phyloP scores from a whole-genome alignment of 2,888 invertebrate genomes.

The Capitulum mitella region DNA sequence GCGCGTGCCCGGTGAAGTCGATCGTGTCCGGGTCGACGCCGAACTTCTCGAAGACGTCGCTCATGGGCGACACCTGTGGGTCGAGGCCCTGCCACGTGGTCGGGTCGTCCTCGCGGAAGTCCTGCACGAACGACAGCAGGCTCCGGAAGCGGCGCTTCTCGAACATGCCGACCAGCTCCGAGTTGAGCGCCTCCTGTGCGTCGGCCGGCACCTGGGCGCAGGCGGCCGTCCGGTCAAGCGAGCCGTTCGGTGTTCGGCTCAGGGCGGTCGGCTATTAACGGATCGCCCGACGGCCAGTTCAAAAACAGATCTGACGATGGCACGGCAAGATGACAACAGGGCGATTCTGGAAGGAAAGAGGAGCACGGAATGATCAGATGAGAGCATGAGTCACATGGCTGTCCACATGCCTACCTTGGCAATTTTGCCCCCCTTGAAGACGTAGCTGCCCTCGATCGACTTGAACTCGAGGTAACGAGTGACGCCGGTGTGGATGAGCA shows the following conservation, averaged over 20 bases:
- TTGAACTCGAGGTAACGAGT: slow-evolving; percentile 98
- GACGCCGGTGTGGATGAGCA: slow-evolving; percentile 96
- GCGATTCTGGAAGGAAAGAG: no score
- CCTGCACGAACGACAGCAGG: slow-evolving; percentile 91
- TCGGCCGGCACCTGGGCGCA: slow-evolving; percentile 69
- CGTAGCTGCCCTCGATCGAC: slow-evolving; percentile 96
- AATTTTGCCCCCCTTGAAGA: slow-evolving; percentile 95
- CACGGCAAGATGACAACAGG: no score
- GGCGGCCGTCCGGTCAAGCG: no score
- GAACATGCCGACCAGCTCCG: slow-evolving; percentile 97
- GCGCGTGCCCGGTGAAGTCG: slow-evolving; percentile 97
- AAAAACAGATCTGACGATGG: no score
- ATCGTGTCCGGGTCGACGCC: slow-evolving; percentile 93
- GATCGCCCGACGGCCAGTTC: no score
- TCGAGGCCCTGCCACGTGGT: slow-evolving; percentile 94
- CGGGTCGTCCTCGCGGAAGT: slow-evolving; percentile 81
- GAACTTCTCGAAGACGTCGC: slow-evolving; percentile 86
- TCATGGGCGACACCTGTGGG: slow-evolving; percentile 73
- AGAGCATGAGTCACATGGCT: no score
- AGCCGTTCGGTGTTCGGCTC: no score
- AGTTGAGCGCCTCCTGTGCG: slow-evolving; percentile 76
- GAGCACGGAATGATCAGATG: no score
- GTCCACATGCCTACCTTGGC: slow-evolving; percentile 60
- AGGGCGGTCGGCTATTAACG: no score
- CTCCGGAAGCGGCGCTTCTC: slow-evolving; percentile 97